Percentiles rank a stretch among this genome's conserved stretches.
Evolutionary conservation across 23 tunicate species (phyloP).

Genomic region (Ciona savignyi): DNA sequence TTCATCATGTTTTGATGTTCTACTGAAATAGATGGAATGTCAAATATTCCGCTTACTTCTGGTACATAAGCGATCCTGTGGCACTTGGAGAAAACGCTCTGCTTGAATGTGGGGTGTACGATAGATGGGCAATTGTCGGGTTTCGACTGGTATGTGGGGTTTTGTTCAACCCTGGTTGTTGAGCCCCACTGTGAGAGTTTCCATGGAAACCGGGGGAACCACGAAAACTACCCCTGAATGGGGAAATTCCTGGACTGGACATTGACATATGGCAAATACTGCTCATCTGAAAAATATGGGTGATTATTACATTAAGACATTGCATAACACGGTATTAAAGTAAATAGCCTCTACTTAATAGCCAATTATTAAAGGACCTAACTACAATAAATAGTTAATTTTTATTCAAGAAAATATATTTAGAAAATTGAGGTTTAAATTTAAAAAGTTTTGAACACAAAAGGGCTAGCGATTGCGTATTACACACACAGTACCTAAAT

Average conservation of each 20-base stretch:
- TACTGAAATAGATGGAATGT: too few relatives aligned
- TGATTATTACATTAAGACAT: too few relatives aligned
- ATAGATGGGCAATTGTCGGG: conserved; percentile 66
- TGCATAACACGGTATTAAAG: too few relatives aligned
- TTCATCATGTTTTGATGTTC: too few relatives aligned
- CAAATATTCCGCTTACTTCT: conserved; percentile 23
- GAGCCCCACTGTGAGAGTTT: conserved; percentile 18
- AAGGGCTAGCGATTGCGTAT: too few relatives aligned
- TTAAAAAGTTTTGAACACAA: too few relatives aligned
- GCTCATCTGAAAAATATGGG: conserved; percentile 34
- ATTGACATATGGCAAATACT: conserved; percentile 69
- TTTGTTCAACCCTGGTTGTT: conserved; percentile 28
- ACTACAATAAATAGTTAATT: too few relatives aligned
- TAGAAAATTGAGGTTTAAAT: neutral
- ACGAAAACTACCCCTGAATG: conserved; percentile 50
- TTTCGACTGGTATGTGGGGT: conserved; percentile 69
- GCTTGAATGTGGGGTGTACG: conserved; percentile 77
- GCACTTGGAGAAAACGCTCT: conserved; percentile 64
- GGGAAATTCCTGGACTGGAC: conserved; percentile 79
- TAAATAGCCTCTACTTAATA: too few relatives aligned
- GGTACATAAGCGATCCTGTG: conserved; percentile 45
- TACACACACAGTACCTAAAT: too few relatives aligned
- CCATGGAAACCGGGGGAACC: conserved; percentile 38
- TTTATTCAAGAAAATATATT: too few relatives aligned
- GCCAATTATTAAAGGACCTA: too few relatives aligned